phyloP scores from a whole-genome alignment of 2,888 invertebrate species.

The Dynastes hyllus region DNA sequence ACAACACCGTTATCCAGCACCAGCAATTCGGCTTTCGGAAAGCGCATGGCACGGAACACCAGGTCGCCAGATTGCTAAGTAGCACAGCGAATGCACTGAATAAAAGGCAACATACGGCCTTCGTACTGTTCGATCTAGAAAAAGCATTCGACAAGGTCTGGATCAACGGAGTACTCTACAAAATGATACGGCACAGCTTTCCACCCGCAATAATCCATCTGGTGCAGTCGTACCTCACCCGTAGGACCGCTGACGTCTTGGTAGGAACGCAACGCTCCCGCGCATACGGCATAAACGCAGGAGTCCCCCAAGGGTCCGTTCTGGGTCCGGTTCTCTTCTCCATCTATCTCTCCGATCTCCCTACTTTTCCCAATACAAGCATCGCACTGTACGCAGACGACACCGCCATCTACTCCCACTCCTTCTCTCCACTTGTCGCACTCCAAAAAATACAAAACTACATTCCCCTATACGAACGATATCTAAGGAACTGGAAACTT shows the following conservation, averaged over 20 bases:
- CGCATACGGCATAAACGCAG: not conserved
- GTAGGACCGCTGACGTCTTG: conserved; percentile 56
- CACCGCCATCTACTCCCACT: not conserved
- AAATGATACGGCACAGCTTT: conserved; percentile 56
- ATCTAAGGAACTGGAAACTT: not conserved
- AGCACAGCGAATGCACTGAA: conserved; percentile 58
- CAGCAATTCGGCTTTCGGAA: conserved; percentile 63
- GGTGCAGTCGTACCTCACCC: conserved; percentile 57
- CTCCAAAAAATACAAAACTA: conserved; percentile 3
- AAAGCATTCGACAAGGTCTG: conserved; percentile 65
- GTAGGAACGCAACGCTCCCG: conserved; percentile 49
- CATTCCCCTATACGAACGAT: not conserved
- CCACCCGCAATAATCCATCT: conserved; percentile 57
- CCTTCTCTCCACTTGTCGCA: not conserved
- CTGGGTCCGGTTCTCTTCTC: not conserved
- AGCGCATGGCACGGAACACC: conserved; percentile 61
- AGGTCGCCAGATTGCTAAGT: conserved; percentile 59
- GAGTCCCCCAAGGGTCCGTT: not conserved
- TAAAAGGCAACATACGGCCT: conserved; percentile 57
- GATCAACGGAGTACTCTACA: conserved; percentile 60
- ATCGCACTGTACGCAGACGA: too few species aligned
- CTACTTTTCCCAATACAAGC: not conserved
- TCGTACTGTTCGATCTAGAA: conserved; percentile 62
- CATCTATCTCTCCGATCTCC: not conserved
- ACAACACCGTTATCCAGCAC: conserved; percentile 53